Base-by-base conservation (phyloP, 2,797 vertebrate genomes). In the Chrosomus eos region DNA sequence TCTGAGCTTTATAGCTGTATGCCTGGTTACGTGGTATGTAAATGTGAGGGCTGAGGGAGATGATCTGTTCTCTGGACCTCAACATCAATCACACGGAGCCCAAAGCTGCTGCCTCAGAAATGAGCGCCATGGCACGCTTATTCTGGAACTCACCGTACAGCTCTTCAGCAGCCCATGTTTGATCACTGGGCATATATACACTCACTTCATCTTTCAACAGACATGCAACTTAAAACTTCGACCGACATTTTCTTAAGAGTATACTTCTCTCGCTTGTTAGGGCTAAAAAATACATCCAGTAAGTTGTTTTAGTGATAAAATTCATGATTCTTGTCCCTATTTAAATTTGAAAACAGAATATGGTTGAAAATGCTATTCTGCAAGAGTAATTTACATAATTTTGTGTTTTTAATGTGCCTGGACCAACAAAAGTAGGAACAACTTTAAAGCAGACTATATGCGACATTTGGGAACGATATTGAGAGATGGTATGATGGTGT, bases 11-110 rank as follows among this genome's bases (percentile, higher is more conserved):
- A 87, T 76, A 88, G 86, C 74, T 40, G 79, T 84, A 81, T 66
- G 86, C 43, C 71, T 84, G 86, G 86, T 77, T 88, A 73, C 75
- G 74, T 84, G 81, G 80, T 87, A 90, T 90, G 89, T 88, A 90
- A 90, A 90, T 88, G 89, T 84, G 66, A 88, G 82, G 82, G 86
- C 84, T 87, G 82, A 90, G 89, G 86, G 88, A 89, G 88, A 89
- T 83, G 88, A 88, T 86, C 77, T 77, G 84, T 83, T 84, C 76
- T 77, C 62, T 87, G 90, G 88, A 88, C 90, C 85, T 91, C 90
- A 83, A 88, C 89, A 90, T 91, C 89, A 91, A 91, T 91, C 89
- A 91, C 80, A 64, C n/a, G 58, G 81, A 84, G 86, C 74, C 87
- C 77, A 84, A 85, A 55, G 84, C 78, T 76, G 83, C 87, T 81